These are phyloP conservation scores for Nephrocerus scutellatus DNA, from an alignment of 2,888 invertebrate species.

Conservation along the genomic window DNA sequence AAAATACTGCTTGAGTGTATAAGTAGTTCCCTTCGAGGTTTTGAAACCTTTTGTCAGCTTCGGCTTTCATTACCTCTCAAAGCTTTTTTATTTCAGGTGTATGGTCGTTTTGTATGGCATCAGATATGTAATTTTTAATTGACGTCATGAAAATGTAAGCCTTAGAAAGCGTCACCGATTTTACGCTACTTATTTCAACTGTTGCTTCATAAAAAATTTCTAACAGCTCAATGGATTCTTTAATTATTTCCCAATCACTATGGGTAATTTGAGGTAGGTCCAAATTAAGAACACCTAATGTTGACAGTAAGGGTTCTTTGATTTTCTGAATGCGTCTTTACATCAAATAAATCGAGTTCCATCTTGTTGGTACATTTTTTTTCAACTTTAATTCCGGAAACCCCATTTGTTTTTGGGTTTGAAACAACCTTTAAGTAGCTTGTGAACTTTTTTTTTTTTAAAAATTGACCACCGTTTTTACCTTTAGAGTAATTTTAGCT, in stretches of 20 bases:
- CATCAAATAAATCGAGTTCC: slow-evolving; percentile 14
- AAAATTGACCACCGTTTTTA: not conserved
- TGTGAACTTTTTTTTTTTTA: not conserved
- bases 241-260: slow-evolving; percentile 2
- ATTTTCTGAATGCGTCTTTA: not conserved
- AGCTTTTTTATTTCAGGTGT: not conserved
- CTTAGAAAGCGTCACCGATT: too few species aligned
- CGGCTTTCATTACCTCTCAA: not conserved
- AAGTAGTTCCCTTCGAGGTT: slow-evolving; percentile 3
- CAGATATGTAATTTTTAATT: too few species aligned
- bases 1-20: slow-evolving; percentile 3
- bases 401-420: not conserved
- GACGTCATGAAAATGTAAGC: too few species aligned
- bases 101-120: too few species aligned
- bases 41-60: slow-evolving; percentile 1
- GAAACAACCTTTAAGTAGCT: not conserved
- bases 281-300: not conserved
- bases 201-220: slow-evolving; percentile 3
- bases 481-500: not conserved
- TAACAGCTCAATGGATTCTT: not conserved
- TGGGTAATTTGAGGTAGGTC: not conserved
- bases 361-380: not conserved
- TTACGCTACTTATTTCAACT: slow-evolving; percentile 1
- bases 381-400: slow-evolving; percentile 4
- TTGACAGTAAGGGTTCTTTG: slow-evolving; percentile 1